Evolutionary conservation across 2,113 vertebrate genomes (phyloP).

Genomic region (Corapipo altera): DNA sequence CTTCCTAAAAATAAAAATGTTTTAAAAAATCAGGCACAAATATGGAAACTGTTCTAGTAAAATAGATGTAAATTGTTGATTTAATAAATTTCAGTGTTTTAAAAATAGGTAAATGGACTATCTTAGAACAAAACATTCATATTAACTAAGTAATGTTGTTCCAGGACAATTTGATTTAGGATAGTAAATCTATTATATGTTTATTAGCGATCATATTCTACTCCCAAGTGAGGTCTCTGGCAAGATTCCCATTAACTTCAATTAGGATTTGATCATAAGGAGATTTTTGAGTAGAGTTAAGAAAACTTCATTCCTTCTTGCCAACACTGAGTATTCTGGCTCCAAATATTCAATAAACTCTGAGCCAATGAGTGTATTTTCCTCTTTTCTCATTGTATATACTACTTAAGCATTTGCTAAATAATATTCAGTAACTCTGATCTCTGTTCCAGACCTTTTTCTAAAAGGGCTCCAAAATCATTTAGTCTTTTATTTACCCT

Average conservation of each 20-base stretch:
- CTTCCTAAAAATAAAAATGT: neutral
- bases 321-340: neutral
- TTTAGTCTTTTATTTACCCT: constrained; percentile 24
- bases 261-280: neutral
- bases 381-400: constrained; percentile 12
- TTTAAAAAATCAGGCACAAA: neutral
- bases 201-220: neutral
- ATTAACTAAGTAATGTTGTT: neutral
- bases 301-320: neutral
- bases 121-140: neutral
- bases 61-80: neutral
- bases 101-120: neutral
- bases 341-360: neutral
- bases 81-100: neutral
- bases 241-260: neutral
- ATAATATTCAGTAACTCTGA: neutral
- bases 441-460: neutral
- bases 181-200: neutral
- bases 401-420: constrained; percentile 3
- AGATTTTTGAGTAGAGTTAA: neutral
- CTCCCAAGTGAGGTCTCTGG: neutral
- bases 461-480: neutral
- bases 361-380: neutral
- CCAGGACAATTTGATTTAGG: neutral
- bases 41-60: neutral